Evolutionary conservation across 2,888 invertebrate genomes (phyloP), one percentile per base, ranked within the genome.

Genomic region (Drosophila anomelani): DNA sequence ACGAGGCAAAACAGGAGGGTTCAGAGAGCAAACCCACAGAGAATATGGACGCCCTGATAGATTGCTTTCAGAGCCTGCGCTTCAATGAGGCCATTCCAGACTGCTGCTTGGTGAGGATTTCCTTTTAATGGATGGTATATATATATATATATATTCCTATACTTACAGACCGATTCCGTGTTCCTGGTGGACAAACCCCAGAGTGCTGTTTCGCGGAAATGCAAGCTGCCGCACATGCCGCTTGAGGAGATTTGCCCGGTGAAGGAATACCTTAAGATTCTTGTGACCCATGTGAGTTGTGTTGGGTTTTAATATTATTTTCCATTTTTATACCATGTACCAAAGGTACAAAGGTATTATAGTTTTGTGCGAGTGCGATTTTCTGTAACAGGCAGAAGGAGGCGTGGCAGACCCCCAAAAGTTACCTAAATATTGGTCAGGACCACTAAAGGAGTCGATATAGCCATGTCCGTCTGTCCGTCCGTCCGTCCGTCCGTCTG

Each of bases 171-270:
- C 1, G 64, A 62, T 49, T 26, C 20, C 0, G 32, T 75, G 2
- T 70, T 34, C 8, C 10, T 13, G 23, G 41, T 70, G 39, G 75
- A 77, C 23, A 69, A 23, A 20, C 79, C 81, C 4, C 3, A 0
- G 2, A 20, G 39, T 5, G 72, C 79, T 6, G 4, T 72, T 5
- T 0, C 8, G 5, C 9, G 51, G 2, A 46, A n/a, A 0, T 53
- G 23, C 13, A 3, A 2, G 5, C 5, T 53, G 36, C 51, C 15
- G 15, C 9, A 5, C 0, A 6, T 53, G 23, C 15, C 23, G 15
- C 23, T 53, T 1, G 9, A 23, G 51, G 8, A 23, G 0, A 58
- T 1, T 5, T 78, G 32, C 61, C 3, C 3, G 15, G 36, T 15
- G 9, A 36, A 15, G 1, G 15, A 15, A 0, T 15, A 15, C 10